Evolutionary conservation across 2,797 vertebrate species (phyloP), one percentile per base, ranked within the genome.

Genomic region (Erethizon dorsatum): DNA sequence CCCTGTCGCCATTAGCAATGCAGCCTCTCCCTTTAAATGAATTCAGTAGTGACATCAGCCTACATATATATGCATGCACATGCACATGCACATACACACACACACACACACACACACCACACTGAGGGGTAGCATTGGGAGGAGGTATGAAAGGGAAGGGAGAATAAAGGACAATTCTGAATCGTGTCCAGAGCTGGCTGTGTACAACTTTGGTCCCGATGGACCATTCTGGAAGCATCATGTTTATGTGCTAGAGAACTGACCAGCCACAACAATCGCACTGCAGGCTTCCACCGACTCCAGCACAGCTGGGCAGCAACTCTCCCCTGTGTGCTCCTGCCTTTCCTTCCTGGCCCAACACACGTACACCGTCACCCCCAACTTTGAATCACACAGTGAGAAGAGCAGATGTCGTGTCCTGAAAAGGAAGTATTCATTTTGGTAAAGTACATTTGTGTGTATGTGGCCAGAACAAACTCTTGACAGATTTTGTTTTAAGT

Each of bases 341-440:
- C 50, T 24, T 41, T 88, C 20, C 78, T 90, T 90, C 59, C 41
- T 54, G n/a, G 54, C 69, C 71, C 52, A 59, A 26, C 18, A 37
- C 50, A 56, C 15, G 22, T 6, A 31, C 57, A 63, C 45, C 31
- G 37, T 69, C 26, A 24, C 2, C 28, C 71, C 26, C 20, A 26
- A 20, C 33, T n/a, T 93, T 80, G 73, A 73, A 4, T 37, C 79
- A 47, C 41, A 63, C 80, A 93, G 67, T 26, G 45, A 61, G 28
- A 88, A 41, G 45, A 93, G 79, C 57, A 96, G 92, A 80, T 83
- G 67, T 41, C 71, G 24, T 45, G 50, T 22, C 45, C 69, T 91
- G 75, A 65, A 83, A 93, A 89, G 82, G 41, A 93, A 92, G 17
- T 65, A 83, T 52, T 94, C 78, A 37, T 96, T 95, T 69, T 89